phyloP scores from a whole-genome alignment of 2,888 invertebrate genomes.

The Stenodera caucasica region DNA sequence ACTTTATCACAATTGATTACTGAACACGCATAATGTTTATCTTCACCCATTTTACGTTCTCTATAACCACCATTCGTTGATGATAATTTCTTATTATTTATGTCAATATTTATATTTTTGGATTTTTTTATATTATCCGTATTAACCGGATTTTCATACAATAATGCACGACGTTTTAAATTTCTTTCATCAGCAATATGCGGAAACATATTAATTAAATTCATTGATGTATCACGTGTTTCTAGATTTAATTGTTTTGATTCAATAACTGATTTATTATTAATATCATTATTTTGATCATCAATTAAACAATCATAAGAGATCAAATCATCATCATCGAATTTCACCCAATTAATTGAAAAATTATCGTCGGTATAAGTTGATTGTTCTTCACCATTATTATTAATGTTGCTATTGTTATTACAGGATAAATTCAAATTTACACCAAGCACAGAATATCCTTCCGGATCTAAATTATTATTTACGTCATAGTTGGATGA shows the following conservation, averaged over 20 bases:
- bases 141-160: slow-evolving; percentile 49
- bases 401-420: slow-evolving; percentile 30
- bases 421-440: slow-evolving; percentile 41
- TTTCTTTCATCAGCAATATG: slow-evolving; percentile 52
- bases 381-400: slow-evolving; percentile 19
- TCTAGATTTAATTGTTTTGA: slow-evolving; percentile 20
- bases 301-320: slow-evolving; percentile 38
- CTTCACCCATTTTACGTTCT: slow-evolving; percentile 48
- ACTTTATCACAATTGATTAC: slow-evolving; percentile 75
- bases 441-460: slow-evolving; percentile 46
- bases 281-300: slow-evolving; percentile 35
- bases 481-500: slow-evolving; percentile 3
- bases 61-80: slow-evolving; percentile 40
- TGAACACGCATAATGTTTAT: slow-evolving; percentile 69
- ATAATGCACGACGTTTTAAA: slow-evolving; percentile 49
- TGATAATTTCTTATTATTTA: slow-evolving; percentile 19
- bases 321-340: slow-evolving; percentile 19
- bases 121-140: slow-evolving; percentile 26
- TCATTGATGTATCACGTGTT: slow-evolving; percentile 26
- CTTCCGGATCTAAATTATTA: slow-evolving; percentile 20
- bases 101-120: slow-evolving; percentile 28
- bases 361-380: slow-evolving; percentile 27
- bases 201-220: slow-evolving; percentile 50
- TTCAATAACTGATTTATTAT: slow-evolving; percentile 27
- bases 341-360: slow-evolving; percentile 23